These are phyloP conservation scores for Formica exsecta DNA, from an alignment of 1,140 invertebrate genomes.

Conservation along the genomic window DNA sequence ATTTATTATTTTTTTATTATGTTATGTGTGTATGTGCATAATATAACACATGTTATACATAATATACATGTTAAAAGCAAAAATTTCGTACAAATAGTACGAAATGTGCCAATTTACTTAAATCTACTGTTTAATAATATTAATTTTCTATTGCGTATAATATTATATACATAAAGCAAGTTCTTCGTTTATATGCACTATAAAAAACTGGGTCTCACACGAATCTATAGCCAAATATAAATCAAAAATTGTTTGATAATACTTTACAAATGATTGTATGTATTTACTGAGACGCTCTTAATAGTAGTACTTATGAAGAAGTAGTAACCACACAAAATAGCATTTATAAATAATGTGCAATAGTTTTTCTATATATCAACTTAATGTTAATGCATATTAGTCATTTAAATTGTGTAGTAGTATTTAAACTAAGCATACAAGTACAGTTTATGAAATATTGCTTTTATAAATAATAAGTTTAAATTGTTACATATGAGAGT, in stretches of 20 bases:
- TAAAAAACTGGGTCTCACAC: constrained; percentile 3
- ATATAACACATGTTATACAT: background rate
- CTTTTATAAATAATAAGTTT: constrained; percentile 16
- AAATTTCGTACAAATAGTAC: constrained; percentile 20
- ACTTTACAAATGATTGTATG: constrained; percentile 24
- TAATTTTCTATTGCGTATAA: background rate
- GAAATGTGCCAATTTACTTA: constrained; percentile 48
- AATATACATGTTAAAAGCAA: constrained; percentile 40
- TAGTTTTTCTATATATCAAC: constrained; percentile 49
- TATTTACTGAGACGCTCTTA: constrained; percentile 38
- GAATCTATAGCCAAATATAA: constrained; percentile 11
- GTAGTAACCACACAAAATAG: constrained; percentile 47
- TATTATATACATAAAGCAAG: constrained; percentile 1
- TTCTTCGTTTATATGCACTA: constrained; percentile 25
- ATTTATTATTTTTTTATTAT: constrained; percentile 53
- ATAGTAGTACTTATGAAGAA: constrained; percentile 32
- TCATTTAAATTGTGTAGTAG: constrained; percentile 59
- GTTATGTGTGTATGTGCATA: too few relatives aligned
- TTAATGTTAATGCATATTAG: constrained; percentile 61
- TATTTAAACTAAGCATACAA: constrained; percentile 47
- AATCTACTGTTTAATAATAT: constrained; percentile 10
- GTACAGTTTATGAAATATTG: constrained; percentile 7
- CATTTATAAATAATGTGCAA: constrained; percentile 56
- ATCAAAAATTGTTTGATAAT: constrained; percentile 44
- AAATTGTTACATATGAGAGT: background rate